Base-by-base conservation (phyloP, 2,888 invertebrate genomes). In the Ectobius pallidus region DNA sequence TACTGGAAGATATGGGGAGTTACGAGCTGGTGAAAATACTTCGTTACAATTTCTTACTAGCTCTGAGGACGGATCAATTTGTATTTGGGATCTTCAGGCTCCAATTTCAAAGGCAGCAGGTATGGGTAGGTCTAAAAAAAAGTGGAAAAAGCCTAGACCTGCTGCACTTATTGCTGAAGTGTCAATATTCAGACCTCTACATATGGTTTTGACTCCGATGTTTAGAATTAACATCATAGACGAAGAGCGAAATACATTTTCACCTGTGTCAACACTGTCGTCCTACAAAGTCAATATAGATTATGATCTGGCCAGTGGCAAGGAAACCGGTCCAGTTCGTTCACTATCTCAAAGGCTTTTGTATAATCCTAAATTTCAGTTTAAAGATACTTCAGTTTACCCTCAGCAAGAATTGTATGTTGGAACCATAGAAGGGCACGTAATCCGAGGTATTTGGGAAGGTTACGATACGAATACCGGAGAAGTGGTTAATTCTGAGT, bases 151-250 rank as follows among this genome's bases (percentile, higher is more conserved):
- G 0, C 1, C 3, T 16, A 7, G 16, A 32, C 61, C 61, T 4
- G 61, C 18, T 0, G 61, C 30, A 32, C 61, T 32, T 16, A 32
- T n/a, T 32, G 18, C 18, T 18, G 18, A n/a, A 14, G 18, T 32
- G 7, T 61, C 61, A 61, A 30, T 32, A 61, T 61, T n/a, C n/a
- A 6, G 61, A 18, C 2, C 2, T 18, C n/a, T 61, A 61, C 16
- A 61, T n/a, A 2, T 3, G n/a, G 20, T 18, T 32, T 34, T 61
- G n/a, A 22, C n/a, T 4, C 61, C 61, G 16, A 32, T 61, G 16
- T 61, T 61, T 32, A 61, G 18, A n/a, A 61, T 61, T 32, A 30
- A 61, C 32, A 32, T 61, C n/a, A 61, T 18, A 7, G 32, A 30
- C 1, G 9, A 0, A 30, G 20, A 18, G 18, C 16, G 32, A 1